Conservation (phyloP, 2,888 invertebrate genomes). For the Hartigia nigra region DNA sequence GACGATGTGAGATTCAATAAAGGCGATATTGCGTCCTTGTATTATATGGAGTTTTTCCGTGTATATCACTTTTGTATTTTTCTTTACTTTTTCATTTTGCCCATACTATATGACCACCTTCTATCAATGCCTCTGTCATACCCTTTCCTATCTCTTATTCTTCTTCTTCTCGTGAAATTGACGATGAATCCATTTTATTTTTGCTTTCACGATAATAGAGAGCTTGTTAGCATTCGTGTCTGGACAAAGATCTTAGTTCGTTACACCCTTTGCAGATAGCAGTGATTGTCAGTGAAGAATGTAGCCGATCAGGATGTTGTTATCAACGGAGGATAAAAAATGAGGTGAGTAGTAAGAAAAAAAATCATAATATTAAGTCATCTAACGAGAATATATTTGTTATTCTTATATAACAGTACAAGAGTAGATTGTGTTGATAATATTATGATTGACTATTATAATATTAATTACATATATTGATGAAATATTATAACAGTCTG, state of each 20-base stretch:
- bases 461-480: too few relatives aligned
- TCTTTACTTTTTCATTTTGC: background rate
- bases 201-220: background rate
- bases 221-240: background rate
- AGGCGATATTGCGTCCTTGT: background rate
- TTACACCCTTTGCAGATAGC: background rate
- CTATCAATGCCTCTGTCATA: background rate
- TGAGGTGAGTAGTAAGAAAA: background rate
- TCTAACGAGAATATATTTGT: background rate
- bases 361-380: background rate
- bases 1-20: background rate
- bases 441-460: too few relatives aligned
- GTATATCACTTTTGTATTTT: background rate
- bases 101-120: background rate
- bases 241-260: background rate
- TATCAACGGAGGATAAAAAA: background rate
- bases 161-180: background rate
- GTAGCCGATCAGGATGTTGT: background rate
- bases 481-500: too few relatives aligned
- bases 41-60: background rate
- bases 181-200: conserved; percentile 1
- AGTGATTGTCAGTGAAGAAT: background rate
- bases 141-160: background rate
- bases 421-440: too few relatives aligned
- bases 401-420: background rate